Evolutionary conservation across 64 coral and sea anemone species (phyloP).

Genomic region (Porites lutea): DNA sequence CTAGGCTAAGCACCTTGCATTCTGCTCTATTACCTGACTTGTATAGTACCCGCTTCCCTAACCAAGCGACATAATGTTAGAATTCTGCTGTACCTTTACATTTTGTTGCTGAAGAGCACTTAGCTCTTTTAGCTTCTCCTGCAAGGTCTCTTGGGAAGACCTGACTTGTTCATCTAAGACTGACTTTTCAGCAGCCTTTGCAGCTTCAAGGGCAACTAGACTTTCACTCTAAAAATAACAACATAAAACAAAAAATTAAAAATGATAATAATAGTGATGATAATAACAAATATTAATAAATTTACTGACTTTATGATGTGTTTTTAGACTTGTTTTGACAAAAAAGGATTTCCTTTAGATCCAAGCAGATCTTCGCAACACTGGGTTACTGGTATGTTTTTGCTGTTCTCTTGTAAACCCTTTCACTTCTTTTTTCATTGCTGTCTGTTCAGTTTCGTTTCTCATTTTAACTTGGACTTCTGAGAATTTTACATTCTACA

Average conservation of each 20-base stretch:
- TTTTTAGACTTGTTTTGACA: too few relatives aligned
- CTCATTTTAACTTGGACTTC: too few relatives aligned
- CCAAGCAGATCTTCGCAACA: too few relatives aligned
- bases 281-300: background rate
- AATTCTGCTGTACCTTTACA: constrained; percentile 38
- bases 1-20: too few relatives aligned
- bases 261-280: background rate
- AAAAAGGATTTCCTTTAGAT: too few relatives aligned
- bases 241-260: background rate
- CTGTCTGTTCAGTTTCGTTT: too few relatives aligned
- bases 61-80: background rate
- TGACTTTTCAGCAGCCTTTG: constrained; percentile 91
- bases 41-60: too few relatives aligned
- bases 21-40: too few relatives aligned
- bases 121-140: constrained; percentile 80
- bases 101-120: constrained; percentile 88
- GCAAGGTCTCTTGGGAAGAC: constrained; percentile 82
- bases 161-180: constrained; percentile 89
- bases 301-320: background rate
- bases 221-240: constrained; percentile 62
- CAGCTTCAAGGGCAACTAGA: constrained; percentile 87
- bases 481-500: too few relatives aligned
- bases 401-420: too few relatives aligned
- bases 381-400: too few relatives aligned
- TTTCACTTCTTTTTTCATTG: too few relatives aligned